Base-by-base conservation (phyloP, 2,797 vertebrate genomes). In the Jordanella pulchra region DNA sequence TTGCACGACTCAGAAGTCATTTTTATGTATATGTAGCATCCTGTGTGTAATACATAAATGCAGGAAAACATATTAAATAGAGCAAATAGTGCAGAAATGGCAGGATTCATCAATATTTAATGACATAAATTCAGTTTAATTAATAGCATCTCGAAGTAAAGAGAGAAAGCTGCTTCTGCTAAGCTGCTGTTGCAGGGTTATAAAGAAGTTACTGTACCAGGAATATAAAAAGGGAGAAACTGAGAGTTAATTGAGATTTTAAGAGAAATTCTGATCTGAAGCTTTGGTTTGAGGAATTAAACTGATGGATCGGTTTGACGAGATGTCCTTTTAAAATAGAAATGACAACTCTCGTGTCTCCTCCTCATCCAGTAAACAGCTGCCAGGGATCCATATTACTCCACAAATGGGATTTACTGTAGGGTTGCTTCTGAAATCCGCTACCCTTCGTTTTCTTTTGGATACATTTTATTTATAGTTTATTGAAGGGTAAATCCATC, bases 351-450 rank as follows among this genome's bases (percentile, higher is more conserved):
- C 78, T 73, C 67, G 27, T 73, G 75, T 76, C 72, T 61, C 30
- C 60, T 50, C 71, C 69, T 75, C 76, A 71, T 77, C 82, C 75
- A 25, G 67, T 6, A 3, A 76, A 48, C 68, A 55, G 64, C 73
- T 69, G 80, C 78, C 78, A 44, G 35, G 32, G 55, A 73, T 72
- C 75, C 76, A 69, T 15, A 64, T 73, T 73, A 66, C 32, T 17
- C 30, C 76, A 66, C 30, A 79, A 82, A 87, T 77, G 72, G 82
- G 84, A 89, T 90, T 89, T 78, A 73, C 65, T 45, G n/a, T n/a
- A 30, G 65, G 48, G 27, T 50, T 32, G 73, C 69, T 65, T 75
- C 48, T 71, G 69, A 68, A 68, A 47, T 42, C 66, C 0, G 21
- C 18, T 61, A n/a, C 18, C 18, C 1, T 3, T 45, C 64, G 27